Percentiles rank a stretch among this genome's conserved stretches.
Conservation (phyloP, 2,888 invertebrate species). For the Caenorhabditis japonica region DNA sequence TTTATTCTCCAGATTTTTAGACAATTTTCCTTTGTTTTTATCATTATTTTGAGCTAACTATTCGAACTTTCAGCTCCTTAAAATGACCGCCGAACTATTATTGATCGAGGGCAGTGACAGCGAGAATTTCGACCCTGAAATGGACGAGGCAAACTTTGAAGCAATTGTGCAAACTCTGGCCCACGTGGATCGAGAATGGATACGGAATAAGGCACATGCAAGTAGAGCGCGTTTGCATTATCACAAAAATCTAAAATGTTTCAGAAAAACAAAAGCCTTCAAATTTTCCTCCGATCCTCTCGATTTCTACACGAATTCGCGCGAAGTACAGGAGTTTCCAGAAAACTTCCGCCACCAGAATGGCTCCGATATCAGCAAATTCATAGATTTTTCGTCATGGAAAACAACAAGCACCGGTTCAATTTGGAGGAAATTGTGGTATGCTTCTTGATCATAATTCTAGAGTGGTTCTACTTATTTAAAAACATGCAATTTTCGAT, state of each 20-base stretch:
- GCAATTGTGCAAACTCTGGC: background rate
- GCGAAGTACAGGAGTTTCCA: background rate
- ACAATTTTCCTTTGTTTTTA: too few relatives aligned
- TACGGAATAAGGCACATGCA: background rate
- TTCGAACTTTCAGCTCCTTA: background rate
- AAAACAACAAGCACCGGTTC: background rate
- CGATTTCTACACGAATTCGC: slow-evolving; percentile 16
- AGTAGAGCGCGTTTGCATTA: too few relatives aligned
- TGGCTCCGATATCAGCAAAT: slow-evolving; percentile 2
- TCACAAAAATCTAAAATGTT: background rate
- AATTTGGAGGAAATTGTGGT: background rate
- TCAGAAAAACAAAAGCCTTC: slow-evolving; percentile 14
- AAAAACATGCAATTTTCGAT: too few relatives aligned
- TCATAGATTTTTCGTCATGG: background rate
- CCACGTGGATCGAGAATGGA: background rate
- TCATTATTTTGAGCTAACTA: too few relatives aligned
- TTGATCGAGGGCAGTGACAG: background rate
- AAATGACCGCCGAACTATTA: background rate
- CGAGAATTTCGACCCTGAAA: background rate
- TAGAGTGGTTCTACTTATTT: too few relatives aligned
- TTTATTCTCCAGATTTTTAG: too few relatives aligned
- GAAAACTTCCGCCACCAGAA: slow-evolving; percentile 3
- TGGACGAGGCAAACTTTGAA: background rate
- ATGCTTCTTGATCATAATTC: too few relatives aligned
- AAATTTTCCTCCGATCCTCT: background rate